These are phyloP conservation scores for Sitta carolinensis DNA, from an alignment of 2,797 vertebrate genomes.

Conservation along the genomic window DNA sequence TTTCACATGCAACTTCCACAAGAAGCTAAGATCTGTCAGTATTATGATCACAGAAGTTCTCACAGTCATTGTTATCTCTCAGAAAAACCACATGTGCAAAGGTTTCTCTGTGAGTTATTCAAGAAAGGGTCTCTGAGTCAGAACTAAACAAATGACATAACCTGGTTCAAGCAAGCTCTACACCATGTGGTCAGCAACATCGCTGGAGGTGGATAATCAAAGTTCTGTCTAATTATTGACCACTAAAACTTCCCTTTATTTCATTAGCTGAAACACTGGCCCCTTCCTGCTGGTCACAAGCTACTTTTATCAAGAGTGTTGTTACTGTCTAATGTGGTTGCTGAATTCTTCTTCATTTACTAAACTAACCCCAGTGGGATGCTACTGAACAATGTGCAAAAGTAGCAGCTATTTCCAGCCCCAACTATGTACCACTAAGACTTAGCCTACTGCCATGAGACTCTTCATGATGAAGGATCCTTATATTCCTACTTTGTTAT, in stretches of 20 bases:
- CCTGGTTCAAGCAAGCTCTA: not conserved
- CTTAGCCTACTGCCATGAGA: not conserved
- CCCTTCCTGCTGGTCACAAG: not conserved
- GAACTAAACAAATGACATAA: not conserved
- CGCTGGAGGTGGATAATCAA: not conserved
- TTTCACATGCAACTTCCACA: not conserved
- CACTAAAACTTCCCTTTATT: not conserved
- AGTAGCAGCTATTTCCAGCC: not conserved
- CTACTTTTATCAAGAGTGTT: not conserved
- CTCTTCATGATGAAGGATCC: not conserved
- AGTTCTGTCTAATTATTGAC: not conserved
- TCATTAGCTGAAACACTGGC: not conserved
- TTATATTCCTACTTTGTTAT: not conserved
- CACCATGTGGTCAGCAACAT: not conserved
- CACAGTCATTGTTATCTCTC: not conserved
- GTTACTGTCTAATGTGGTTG: not conserved
- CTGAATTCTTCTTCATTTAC: not conserved
- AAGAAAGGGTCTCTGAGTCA: not conserved
- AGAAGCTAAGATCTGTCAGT: not conserved
- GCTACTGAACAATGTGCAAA: not conserved
- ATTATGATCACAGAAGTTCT: not conserved
- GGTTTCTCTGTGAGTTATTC: not conserved
- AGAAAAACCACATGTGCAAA: not conserved
- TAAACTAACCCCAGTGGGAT: not conserved
- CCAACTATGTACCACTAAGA: not conserved